Percentiles rank a stretch among this genome's conserved stretches.
These are phyloP conservation scores for Synanthedon tipuliformis DNA, from an alignment of 2,888 invertebrate genomes.

Conservation along the genomic window DNA sequence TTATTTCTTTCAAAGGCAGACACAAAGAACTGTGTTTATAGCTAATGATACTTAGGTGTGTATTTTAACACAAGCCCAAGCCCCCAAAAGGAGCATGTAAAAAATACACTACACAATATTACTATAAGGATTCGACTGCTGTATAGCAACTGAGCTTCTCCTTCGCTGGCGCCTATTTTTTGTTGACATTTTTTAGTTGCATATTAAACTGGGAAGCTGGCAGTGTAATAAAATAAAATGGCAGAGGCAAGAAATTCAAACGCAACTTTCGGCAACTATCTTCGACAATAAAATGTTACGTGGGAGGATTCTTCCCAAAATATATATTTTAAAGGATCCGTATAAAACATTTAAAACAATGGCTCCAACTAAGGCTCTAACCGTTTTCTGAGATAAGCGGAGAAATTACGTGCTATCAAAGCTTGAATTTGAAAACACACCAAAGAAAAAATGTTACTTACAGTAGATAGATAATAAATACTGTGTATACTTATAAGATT, in stretches of 20 bases:
- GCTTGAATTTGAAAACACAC: no score
- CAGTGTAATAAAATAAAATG: constrained; percentile 64
- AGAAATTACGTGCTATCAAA: no score
- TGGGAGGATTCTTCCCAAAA: constrained; percentile 20
- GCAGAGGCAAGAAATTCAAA: constrained; percentile 58
- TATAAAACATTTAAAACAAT: no score
- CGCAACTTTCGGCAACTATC: constrained; percentile 45
- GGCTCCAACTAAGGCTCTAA: no score
- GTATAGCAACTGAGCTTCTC: constrained; percentile 35
- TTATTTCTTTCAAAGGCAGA: constrained; percentile 57
- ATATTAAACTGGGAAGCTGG: constrained; percentile 51
- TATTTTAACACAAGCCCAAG: constrained; percentile 64
- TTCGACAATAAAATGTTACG: constrained; percentile 37
- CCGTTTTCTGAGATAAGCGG: no score
- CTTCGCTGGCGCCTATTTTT: constrained; percentile 65
- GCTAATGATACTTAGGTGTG: constrained; percentile 69
- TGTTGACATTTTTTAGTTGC: constrained; percentile 53
- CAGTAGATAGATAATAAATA: no score
- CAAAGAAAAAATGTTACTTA: no score
- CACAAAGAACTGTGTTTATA: constrained; percentile 67
- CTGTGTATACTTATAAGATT: no score
- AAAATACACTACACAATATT: constrained; percentile 57
- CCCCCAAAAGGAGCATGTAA: constrained; percentile 50
- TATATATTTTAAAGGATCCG: constrained; percentile 1
- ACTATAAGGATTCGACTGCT: constrained; percentile 48